Percentiles rank a stretch among this genome's conserved stretches.
These are phyloP conservation scores for Paramuricea clavata DNA, from an alignment of 92 coral and sea anemone genomes.

Conservation along the genomic window DNA sequence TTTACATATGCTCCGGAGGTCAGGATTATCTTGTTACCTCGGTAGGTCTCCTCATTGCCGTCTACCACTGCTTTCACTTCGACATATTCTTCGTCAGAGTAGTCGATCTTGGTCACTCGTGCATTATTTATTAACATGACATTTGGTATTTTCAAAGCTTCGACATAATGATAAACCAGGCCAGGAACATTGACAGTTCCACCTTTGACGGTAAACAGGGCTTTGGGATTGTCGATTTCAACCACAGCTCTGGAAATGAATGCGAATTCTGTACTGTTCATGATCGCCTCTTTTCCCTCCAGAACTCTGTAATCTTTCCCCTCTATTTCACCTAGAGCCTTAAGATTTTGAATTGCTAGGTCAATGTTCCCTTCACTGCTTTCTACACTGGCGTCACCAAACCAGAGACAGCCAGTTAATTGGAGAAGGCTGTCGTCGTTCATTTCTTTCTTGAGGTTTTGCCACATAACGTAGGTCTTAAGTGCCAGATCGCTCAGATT, in stretches of 20 bases:
- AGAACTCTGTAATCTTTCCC: slow-evolving; percentile 36
- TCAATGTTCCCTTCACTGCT: slow-evolving; percentile 62
- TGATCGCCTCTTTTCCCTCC: slow-evolving; percentile 53
- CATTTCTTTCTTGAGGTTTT: slow-evolving; percentile 52
- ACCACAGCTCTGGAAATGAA: slow-evolving; percentile 53
- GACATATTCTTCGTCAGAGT: slow-evolving; percentile 13
- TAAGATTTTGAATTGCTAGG: slow-evolving; percentile 48
- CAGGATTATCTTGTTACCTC: slow-evolving; percentile 48
- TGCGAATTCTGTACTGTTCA: slow-evolving; percentile 42
- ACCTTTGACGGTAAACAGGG: slow-evolving; percentile 57
- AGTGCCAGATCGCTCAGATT: slow-evolving; percentile 59
- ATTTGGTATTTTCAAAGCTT: slow-evolving; percentile 31
- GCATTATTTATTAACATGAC: slow-evolving; percentile 37
- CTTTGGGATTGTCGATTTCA: slow-evolving; percentile 48
- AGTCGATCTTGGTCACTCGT: slow-evolving; percentile 47
- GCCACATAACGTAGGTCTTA: slow-evolving; percentile 45
- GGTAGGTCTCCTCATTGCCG: slow-evolving; percentile 11
- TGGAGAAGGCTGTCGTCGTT: slow-evolving; percentile 54
- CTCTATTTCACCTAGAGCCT: slow-evolving; percentile 9
- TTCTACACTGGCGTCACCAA: slow-evolving; percentile 62
- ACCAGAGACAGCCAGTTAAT: slow-evolving; percentile 63
- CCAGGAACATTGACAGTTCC: slow-evolving; percentile 65
- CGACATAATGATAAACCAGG: slow-evolving; percentile 43
- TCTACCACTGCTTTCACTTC: slow-evolving; percentile 49
- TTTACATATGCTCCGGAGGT: slow-evolving; percentile 59